Evolutionary conservation across 1,140 invertebrate species (phyloP), one percentile per base, ranked within the genome.

Genomic region (Drosophila gunungcola): DNA sequence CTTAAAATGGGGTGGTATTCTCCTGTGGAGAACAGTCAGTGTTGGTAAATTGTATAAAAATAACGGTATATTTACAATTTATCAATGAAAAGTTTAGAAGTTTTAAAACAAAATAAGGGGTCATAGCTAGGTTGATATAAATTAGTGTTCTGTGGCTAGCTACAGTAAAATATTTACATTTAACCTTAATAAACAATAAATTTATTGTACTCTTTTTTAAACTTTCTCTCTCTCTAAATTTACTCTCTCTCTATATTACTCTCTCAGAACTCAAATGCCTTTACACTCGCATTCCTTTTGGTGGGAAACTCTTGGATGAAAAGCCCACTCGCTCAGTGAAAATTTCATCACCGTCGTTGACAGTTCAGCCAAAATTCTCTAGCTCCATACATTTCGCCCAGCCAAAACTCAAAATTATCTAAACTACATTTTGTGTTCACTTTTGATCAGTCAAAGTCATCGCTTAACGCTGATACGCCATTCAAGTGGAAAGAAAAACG

Each of bases 331-430:
- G 54, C 65, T 91, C 90, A 91, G 90, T 91, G 90, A 91, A 91
- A 91, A 90, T 91, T 91, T 91, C 86, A 90, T 91, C 90, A 91
- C 90, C 85, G 90, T 78, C 77, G 90, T 80, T 73, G 82, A 74
- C 60, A 90, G 90, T 91, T 90, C 79, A 90, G 75, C 13, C 67
- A 57, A 57, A 83, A 57, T 72, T 67, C 73, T 82, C 6, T 67
- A 49, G 81, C 75, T 75, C 49, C 60, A 54, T 54, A 53, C 63
- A 72, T 79, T 77, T 88, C 48, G 63, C 62, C 2, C 32, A 65
- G 48, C 27, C 39, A 83, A 84, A 52, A 69, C 73, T 52, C n/a
- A 43, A 67, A 65, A 48, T 51, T 42, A 76, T 42, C 42, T 56
- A 77, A 84, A 79, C 48, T 70, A 29, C 38, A 48, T 61, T 64